Conservation (phyloP, 1,140 invertebrate genomes). For the Brachionus asplanchnoidis region DNA sequence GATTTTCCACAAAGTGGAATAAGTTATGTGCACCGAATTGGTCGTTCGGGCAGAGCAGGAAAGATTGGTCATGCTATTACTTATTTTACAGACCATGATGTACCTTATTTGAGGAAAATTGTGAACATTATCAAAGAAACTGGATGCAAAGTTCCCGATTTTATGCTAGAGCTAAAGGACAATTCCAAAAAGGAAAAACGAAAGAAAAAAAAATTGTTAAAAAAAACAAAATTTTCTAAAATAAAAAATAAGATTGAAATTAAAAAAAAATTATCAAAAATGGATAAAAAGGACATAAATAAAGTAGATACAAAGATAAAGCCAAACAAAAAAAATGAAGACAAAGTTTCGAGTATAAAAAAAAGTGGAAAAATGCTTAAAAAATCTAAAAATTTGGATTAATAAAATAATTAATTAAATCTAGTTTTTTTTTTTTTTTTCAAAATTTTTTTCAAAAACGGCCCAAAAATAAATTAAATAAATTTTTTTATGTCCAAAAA, state of each 20-base stretch:
- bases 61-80: conserved; percentile 79
- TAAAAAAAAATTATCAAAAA: background rate
- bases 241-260: background rate
- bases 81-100: conserved; percentile 86
- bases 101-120: conserved; percentile 74
- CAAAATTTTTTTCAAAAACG: too few species aligned
- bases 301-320: background rate
- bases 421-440: too few species aligned
- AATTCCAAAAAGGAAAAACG: background rate
- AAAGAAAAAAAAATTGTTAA: background rate
- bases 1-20: conserved; percentile 87
- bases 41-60: conserved; percentile 87
- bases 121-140: conserved; percentile 77
- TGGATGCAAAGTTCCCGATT: conserved; percentile 80
- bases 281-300: background rate
- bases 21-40: conserved; percentile 87
- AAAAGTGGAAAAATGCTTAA: too few species aligned
- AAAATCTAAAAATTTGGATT: too few species aligned
- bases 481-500: too few species aligned
- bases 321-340: too few species aligned
- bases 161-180: conserved; percentile 72
- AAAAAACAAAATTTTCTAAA: background rate
- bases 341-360: too few species aligned
- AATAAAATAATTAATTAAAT: too few species aligned
- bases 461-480: too few species aligned